Conservation (phyloP, 1,140 invertebrate species). For the Daktulosphaira vitifoliae region DNA sequence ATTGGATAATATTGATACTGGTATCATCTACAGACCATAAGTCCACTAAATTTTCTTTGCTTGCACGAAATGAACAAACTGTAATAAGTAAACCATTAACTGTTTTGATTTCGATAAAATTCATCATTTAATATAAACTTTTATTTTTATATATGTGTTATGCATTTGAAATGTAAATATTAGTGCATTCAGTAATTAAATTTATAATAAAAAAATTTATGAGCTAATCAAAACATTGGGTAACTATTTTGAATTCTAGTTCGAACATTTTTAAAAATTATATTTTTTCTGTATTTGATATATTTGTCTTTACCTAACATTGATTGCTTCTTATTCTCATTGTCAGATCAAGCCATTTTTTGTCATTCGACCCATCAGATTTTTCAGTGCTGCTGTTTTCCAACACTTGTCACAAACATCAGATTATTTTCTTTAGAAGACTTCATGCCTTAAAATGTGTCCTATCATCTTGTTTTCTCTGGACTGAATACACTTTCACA, state of each 20-base stretch:
- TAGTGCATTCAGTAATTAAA: constrained; percentile 4
- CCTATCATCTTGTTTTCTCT: too few species aligned
- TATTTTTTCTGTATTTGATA: neutral
- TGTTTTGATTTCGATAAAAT: neutral
- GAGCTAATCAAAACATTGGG: neutral
- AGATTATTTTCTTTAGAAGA: neutral
- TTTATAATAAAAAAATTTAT: neutral
- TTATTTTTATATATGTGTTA: neutral
- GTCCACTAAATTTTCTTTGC: constrained; percentile 7
- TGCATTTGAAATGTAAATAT: neutral
- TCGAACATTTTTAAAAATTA: too few species aligned
- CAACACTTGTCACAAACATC: neutral
- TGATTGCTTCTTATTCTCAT: neutral
- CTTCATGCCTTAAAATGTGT: too few species aligned
- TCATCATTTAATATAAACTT: neutral
- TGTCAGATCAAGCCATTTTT: neutral
- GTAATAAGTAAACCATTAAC: too few species aligned
- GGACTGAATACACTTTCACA: too few species aligned
- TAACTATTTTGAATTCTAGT: constrained; percentile 1
- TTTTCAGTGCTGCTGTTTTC: neutral
- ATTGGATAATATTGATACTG: neutral
- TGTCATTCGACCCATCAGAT: neutral
- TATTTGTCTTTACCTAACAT: neutral
- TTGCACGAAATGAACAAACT: neutral
- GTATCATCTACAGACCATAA: neutral